Evolutionary conservation across 2,888 invertebrate species (phyloP).

Genomic region (Apamea sordens): DNA sequence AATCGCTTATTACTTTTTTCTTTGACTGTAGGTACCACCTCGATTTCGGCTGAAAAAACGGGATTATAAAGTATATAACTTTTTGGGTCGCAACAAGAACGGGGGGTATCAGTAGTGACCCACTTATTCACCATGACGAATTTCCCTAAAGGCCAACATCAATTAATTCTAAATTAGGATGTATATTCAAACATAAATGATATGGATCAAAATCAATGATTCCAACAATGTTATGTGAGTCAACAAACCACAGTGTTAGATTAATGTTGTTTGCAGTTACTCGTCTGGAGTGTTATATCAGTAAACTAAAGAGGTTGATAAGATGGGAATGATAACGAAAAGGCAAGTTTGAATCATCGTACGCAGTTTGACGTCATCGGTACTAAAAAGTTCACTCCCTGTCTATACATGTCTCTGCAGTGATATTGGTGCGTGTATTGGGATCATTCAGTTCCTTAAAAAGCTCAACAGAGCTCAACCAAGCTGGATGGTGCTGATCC

Average conservation of each 20-base stretch:
- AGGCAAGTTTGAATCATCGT: constrained; percentile 9
- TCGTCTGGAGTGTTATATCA: constrained; percentile 21
- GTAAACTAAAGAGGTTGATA: constrained; percentile 26
- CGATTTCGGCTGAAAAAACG: too few relatives aligned
- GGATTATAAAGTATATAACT: too few relatives aligned
- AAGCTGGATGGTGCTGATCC: too few relatives aligned
- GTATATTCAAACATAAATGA: neutral
- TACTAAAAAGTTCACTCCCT: neutral
- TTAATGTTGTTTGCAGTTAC: constrained; percentile 9
- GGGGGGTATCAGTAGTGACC: too few relatives aligned
- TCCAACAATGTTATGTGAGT: constrained; percentile 16
- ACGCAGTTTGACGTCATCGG: constrained; percentile 13
- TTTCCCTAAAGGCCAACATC: neutral
- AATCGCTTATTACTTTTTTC: too few relatives aligned
- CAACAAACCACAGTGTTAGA: constrained; percentile 23
- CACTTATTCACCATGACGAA: neutral
- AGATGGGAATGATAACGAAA: constrained; percentile 31
- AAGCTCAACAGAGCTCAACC: too few relatives aligned
- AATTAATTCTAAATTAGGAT: neutral
- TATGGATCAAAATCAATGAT: neutral
- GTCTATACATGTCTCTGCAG: neutral
- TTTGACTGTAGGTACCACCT: too few relatives aligned
- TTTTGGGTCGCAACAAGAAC: too few relatives aligned
- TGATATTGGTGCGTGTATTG: too few relatives aligned
- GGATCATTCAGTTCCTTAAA: too few relatives aligned